Evolutionary conservation across 2,888 invertebrate species (phyloP), one percentile per base, ranked within the genome.

Genomic region (Yponomeuta evonymella): DNA sequence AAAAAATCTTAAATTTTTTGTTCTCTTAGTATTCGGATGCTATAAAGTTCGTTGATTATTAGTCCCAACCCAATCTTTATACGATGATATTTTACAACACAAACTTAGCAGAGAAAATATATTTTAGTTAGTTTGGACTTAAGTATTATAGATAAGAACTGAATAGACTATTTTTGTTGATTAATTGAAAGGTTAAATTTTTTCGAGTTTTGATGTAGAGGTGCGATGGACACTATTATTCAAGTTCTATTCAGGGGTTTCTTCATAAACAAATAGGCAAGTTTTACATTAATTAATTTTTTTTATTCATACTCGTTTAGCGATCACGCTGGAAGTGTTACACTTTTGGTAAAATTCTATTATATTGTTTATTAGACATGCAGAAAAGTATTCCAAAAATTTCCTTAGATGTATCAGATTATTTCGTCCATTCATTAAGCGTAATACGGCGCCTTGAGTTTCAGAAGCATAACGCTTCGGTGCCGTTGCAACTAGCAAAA

Each of bases 351-450:
- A 69, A 63, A 23, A 36, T 33, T 69, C 69, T 69, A 69, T 69
- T 69, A 30, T 69, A 69, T 69, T 69, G 62, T 69, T n/a, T 43
- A 30, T 33, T 30, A 71, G 69, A 69, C 51, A 71, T 67, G 71
- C 62, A 67, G 67, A 70, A 65, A 71, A 69, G 67, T 48, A 67
- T 64, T 70, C 67, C 62, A 62, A 58, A 58, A 58, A 58, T 15
- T 58, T 15, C 15, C 12, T 58, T 58, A 58, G 15, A 58, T 58
- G 51, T 71, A 64, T 48, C 36, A 70, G 58, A 58, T 71, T 71
- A 69, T 58, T 66, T 69, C 69, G 48, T n/a, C 63, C 66, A 68
- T 68, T 48, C 58, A 63, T 48, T 29, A 68, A 68, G 71, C 68
- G 68, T 58, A 58, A 58, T 4, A 58, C 12, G 51, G 15, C 51